Conservation (phyloP, 2,113 vertebrate species). For the Ondatra zibethicus region DNA sequence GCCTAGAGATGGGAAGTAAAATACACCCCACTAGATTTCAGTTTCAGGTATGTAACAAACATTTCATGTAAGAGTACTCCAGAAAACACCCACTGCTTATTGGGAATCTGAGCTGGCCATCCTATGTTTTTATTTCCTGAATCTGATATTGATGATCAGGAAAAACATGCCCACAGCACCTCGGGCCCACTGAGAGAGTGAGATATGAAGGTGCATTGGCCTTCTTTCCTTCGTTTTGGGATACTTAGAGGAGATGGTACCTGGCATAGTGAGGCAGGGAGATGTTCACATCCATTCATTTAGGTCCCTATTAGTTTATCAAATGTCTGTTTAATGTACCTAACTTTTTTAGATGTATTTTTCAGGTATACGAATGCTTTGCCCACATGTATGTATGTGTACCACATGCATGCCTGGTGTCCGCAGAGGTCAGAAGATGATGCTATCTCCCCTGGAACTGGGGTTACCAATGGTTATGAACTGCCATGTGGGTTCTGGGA, state of each 20-base stretch:
- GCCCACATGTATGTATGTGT: not conserved
- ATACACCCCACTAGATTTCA: not conserved
- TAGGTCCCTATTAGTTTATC: too few species aligned
- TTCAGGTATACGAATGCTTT: not conserved
- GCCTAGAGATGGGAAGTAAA: not conserved
- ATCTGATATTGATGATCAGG: not conserved
- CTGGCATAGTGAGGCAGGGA: not conserved
- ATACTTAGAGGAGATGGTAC: not conserved
- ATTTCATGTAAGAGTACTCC: not conserved
- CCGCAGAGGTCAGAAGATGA: not conserved
- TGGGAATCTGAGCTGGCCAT: not conserved
- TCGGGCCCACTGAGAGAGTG: not conserved
- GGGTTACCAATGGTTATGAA: not conserved
- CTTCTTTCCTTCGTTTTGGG: not conserved
- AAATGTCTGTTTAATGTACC: not conserved
- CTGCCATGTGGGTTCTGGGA: not conserved
- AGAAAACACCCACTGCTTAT: not conserved
- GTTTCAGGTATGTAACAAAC: not conserved
- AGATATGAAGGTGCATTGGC: not conserved
- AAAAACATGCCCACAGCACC: not conserved
- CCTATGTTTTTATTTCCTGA: not conserved
- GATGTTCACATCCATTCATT: not conserved
- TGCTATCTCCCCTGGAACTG: not conserved
- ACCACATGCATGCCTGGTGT: not conserved
- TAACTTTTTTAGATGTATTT: not conserved